Base-by-base conservation (phyloP, 2,797 vertebrate genomes). In the Tangara arthus region DNA sequence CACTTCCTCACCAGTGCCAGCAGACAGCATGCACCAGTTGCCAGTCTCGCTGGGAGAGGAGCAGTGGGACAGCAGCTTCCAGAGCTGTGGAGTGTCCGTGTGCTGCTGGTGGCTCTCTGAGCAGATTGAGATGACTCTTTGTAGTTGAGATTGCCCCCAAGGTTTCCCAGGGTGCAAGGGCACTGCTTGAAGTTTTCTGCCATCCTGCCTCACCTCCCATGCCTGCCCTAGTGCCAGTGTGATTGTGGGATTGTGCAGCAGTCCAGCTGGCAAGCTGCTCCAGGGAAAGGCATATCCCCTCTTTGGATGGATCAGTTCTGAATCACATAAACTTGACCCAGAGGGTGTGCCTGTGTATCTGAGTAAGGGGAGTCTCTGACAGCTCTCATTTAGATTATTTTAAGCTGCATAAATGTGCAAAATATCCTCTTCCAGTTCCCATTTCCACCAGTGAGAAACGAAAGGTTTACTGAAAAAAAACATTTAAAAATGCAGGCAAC, bases 51-150 rank as follows among this genome's bases (percentile, higher is more conserved):
- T 81, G 80, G 30, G 49, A 94, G 32, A 49, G 3, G 11, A n/a
- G 26, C 30, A 55, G 57, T 15, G 9, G 56, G 39, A 63, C 46
- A 66, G 37, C 0, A 1, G 22, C 59, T 91, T 79, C 65, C 64
- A 73, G 63, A 73, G 30, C 49, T 63, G 8, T 9, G 52, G 49
- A 32, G 26, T 46, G 82, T 57, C 63, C 32, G 1, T 27, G 68
- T 0, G 1, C 22, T 82, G 41, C 35, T 39, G 55, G 22, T 57
- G 47, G 26, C 18, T 24, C 60, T 47, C 41, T 0, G 5, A 77
- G n/a, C 50, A 85, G 66, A 50, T 6, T 6, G 5, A 50, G 57
- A 34, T 0, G 0, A 28, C 15, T 41, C 27, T 64, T 49, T 68
- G 39, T 37, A 46, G 53, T 15, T 55, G 37, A 82, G n/a, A 27